Base-by-base conservation (phyloP, 1,140 invertebrate species). In the Yoshiicerus persimilis region DNA sequence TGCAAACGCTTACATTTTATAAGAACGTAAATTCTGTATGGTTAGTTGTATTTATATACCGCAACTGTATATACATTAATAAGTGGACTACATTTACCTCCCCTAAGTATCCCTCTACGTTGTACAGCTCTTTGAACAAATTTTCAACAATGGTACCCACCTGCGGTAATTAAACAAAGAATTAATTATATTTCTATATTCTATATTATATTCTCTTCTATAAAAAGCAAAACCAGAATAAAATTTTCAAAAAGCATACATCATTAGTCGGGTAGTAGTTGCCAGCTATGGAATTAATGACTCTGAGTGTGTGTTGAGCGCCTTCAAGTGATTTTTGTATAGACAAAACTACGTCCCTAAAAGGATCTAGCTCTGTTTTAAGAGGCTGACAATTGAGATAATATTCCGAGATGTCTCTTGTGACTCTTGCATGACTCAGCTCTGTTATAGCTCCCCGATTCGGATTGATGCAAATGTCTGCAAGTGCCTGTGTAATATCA, bases 81-180 rank as follows among this genome's bases (percentile, higher is more conserved):
- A n/a, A n/a, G 32, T 36, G 20, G n/a, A 86, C 36, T 10, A 39
- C 13, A 77, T 38, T 62, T 38, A 90, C 89, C 86, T 88, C 86
- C 64, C 47, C 39, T 6, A 90, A 38, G 84, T 80, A 87, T 23
- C 86, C 64, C 70, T 90, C 89, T 11, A 90, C 86, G 25, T 88
- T 88, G 84, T 90, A 90, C 86, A 90, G 84, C 83, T 90, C 89
- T 41, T 88, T 85, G 86, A 90, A 90, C 27, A 90, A 56, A 34
- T 84, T 84, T 30, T 90, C 89, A 30, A 90, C 86, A 39, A 90
- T 87, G 16, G 62, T 16, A 36, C 87, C 87, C 38, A 90, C 85
- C 85, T 88, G 30, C n/a, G 39, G 64, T 20, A 47, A 47, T 83
- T 23, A 25, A 83, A 41, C 39, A n/a, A 23, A 2, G 20, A 23